Evolutionary conservation across 2,888 invertebrate genomes (phyloP).

Genomic region (Tachina grossa): DNA sequence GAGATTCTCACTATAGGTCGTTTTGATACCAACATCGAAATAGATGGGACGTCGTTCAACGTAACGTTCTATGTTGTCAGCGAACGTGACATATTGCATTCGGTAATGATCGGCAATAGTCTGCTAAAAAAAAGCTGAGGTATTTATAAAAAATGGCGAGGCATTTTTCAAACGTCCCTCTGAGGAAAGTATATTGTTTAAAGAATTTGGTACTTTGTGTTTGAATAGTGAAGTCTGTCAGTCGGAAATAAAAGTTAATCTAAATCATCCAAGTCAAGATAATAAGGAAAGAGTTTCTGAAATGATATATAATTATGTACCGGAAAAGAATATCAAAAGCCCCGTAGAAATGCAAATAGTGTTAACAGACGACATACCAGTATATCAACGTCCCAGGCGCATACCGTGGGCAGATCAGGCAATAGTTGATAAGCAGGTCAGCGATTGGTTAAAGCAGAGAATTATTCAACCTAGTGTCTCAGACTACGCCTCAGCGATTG

Average conservation of each 20-base stretch:
- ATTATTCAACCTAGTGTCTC: no score
- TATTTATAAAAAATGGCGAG: constrained; percentile 12
- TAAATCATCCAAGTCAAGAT: no score
- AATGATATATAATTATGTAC: no score
- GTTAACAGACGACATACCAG: constrained; percentile 53
- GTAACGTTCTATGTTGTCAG: no score
- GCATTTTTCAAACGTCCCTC: not conserved
- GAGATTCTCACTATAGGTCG: not conserved
- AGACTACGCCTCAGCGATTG: no score
- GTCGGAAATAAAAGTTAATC: no score
- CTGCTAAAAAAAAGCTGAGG: constrained; percentile 17
- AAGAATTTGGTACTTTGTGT: constrained; percentile 25
- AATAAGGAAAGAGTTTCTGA: no score
- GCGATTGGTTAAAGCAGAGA: no score
- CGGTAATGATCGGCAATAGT: constrained; percentile 35
- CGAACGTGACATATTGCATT: no score
- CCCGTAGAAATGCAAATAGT: constrained; percentile 37
- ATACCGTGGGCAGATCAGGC: no score
- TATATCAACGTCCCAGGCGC: constrained; percentile 58
- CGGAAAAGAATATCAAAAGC: no score
- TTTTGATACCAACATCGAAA: not conserved
- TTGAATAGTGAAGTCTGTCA: not conserved
- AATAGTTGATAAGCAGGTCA: no score
- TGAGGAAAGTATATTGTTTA: not conserved
- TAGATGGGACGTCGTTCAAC: not conserved